Evolutionary conservation across 1,140 invertebrate species (phyloP), one percentile per base, ranked within the genome.

Genomic region (Bradynema listronoti): DNA sequence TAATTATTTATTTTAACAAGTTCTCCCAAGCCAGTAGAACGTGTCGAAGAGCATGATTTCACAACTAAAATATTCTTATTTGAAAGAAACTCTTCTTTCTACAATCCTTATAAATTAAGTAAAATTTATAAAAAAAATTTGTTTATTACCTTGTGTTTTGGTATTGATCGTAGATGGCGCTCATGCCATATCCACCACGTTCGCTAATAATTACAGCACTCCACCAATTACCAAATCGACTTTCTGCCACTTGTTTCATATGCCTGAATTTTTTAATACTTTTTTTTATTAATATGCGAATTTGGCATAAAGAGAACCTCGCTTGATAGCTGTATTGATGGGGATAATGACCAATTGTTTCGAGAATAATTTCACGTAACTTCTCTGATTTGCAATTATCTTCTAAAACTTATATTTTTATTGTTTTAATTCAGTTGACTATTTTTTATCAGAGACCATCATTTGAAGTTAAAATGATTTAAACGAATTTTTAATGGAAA

Each of bases 321-420:
- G 74, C 74, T 57, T 77, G 74, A 57, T 78, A 74, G 53, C 74
- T 78, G 54, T 77, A 77, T 56, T 77, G 74, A 64, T 77, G 74
- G 9, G 74, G 74, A 46, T 77, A 77, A 27, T 68, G 58, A 0
- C 69, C 73, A 27, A 78, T 73, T 6, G 75, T 77, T 46, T 77
- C 74, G 19, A 77, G 39, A 39, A 77, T 75, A 30, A 77, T 52
- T 54, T 77, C 74, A 24, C 65, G 42, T 32, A 77, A 45, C 47
- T 77, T 77, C n/a, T 76, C 72, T 42, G 74, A 77, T 58, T 76
- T 77, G 50, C 74, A 77, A 41, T 73, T 78, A 47, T 77, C 75
- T 43, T 76, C 75, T 75, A 56, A 59, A 75, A 58, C 45, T 24
- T 47, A 7, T 47, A 24, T 19, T 47, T 47, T 39, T n/a, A n/a